Evolutionary conservation across 2,888 invertebrate genomes (phyloP), one percentile per base, ranked within the genome.

Genomic region (Elegia similella): DNA sequence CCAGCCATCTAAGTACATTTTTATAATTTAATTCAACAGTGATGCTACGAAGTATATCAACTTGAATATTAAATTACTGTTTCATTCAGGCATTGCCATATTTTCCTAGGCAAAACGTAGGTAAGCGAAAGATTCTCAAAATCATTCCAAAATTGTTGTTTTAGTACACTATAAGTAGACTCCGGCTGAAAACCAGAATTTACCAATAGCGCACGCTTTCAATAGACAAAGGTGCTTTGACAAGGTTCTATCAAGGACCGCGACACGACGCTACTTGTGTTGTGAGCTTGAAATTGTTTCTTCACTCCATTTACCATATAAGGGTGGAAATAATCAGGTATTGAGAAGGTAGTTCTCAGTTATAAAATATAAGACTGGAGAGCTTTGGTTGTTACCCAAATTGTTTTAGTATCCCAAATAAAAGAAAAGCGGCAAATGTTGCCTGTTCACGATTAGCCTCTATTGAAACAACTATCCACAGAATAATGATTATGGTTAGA

Each of bases 141-240:
- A 74, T 74, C 69, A 72, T 73, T 74, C 75, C 71, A 75, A 77
- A 78, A 73, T 72, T 67, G 68, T 72, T 73, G 73, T 76, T 71
- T 73, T 67, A 68, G 59, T 62, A 64, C 67, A 78, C 75, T 82
- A 80, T 82, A 76, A 72, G 64, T 67, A n/a, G n/a, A 67, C 67
- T 69, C 64, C 69, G 67, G 66, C 68, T 65, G 62, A 62, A 72
- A 73, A 70, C 70, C 71, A 66, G 70, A 79, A 85, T 83, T 84
- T 81, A 77, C 77, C 80, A 78, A 83, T 79, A 78, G 70, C 76
- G 72, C 72, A 68, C 68, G 74, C 76, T 72, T 76, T 69, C 69
- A 68, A 62, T 66, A 72, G 67, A 78, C 78, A 83, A 82, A 82
- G 78, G 72, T 77, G 72, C 80, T 81, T 81, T 80, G 78, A 81